phyloP scores from a whole-genome alignment of 2,797 vertebrate genomes.

The Alectoris magna region DNA sequence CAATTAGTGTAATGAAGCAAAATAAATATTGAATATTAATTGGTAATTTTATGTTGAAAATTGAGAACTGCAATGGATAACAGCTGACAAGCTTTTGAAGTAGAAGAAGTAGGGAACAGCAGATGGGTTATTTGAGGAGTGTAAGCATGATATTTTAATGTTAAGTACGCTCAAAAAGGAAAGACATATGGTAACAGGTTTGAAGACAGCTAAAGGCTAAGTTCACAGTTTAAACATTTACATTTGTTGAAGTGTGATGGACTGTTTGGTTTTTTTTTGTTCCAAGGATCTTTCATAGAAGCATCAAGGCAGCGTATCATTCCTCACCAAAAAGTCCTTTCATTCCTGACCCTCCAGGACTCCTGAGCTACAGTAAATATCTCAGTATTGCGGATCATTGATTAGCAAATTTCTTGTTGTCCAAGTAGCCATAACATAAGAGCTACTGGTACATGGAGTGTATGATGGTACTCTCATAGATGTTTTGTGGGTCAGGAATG shows the following conservation, averaged over 20 bases:
- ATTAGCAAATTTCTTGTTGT: neutral
- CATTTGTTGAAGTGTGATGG: constrained; percentile 71
- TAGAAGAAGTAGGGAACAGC: constrained; percentile 48
- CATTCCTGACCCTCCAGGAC: neutral
- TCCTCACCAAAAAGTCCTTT: constrained; percentile 32
- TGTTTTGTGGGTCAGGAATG: neutral
- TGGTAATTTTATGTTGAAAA: constrained; percentile 39
- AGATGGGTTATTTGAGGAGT: constrained; percentile 71
- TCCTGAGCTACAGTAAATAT: neutral
- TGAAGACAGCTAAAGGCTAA: constrained; percentile 67
- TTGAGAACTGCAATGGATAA: constrained; percentile 28
- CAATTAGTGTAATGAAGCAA: constrained; percentile 23
- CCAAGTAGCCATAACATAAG: neutral
- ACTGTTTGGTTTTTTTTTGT: constrained; percentile 50
- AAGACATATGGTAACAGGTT: constrained; percentile 70
- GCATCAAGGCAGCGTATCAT: constrained; percentile 16
- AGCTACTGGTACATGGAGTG: neutral
- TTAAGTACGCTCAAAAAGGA: constrained; percentile 67
- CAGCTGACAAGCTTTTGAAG: constrained; percentile 73
- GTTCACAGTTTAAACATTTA: constrained; percentile 76
- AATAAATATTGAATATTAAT: constrained; percentile 54
- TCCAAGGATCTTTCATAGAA: constrained; percentile 55
- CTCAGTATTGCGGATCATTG: neutral
- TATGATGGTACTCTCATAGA: neutral
- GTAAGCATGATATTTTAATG: constrained; percentile 72